Conservation (phyloP, 2,113 vertebrate genomes). For the Notarius quadriscutis region DNA sequence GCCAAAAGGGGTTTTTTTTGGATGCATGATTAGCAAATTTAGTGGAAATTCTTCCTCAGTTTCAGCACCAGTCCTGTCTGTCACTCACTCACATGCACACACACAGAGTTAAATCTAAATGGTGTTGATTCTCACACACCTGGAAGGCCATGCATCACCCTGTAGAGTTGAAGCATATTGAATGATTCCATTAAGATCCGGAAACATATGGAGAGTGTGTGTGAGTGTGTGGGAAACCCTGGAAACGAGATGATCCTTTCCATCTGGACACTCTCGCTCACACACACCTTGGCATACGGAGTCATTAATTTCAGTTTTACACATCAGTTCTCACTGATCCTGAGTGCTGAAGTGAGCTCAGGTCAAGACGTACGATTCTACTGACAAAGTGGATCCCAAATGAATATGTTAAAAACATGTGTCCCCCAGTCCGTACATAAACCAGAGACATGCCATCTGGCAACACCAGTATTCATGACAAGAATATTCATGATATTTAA, state of each 20-base stretch:
- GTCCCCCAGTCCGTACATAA: too few relatives aligned
- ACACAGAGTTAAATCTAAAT: background rate
- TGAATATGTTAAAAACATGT: background rate
- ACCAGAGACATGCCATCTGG: too few relatives aligned
- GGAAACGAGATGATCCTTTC: constrained; percentile 62
- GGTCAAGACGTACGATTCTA: background rate
- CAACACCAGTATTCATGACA: too few relatives aligned
- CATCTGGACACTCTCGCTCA: constrained; percentile 65
- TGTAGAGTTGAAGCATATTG: constrained; percentile 17
- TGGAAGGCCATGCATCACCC: constrained; percentile 19
- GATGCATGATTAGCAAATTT: background rate
- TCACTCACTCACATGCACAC: constrained; percentile 1
- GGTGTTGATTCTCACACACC: constrained; percentile 24
- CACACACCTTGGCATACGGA: constrained; percentile 16
- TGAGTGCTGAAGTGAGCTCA: background rate
- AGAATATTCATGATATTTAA: too few relatives aligned
- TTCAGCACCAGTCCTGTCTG: background rate
- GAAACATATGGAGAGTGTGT: constrained; percentile 37
- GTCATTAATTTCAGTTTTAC: constrained; percentile 56
- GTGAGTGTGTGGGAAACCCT: constrained; percentile 23
- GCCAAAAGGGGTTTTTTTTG: background rate
- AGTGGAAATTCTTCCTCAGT: background rate
- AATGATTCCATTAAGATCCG: constrained; percentile 34
- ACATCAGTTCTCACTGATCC: constrained; percentile 57
- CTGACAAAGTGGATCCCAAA: background rate